Evolutionary conservation across 2,888 invertebrate genomes (phyloP).

Genomic region (Operophtera brumata): DNA sequence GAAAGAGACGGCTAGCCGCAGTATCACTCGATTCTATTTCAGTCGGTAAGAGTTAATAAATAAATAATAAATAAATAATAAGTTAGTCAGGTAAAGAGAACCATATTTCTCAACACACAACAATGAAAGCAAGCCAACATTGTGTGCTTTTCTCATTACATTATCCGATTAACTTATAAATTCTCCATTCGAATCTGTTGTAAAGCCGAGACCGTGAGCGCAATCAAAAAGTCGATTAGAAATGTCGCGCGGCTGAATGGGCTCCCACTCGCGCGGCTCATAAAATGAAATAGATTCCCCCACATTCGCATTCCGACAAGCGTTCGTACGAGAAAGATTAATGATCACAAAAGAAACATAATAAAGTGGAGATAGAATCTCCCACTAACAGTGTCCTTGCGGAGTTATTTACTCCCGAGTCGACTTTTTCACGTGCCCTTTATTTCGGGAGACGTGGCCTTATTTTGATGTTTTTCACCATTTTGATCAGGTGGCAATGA

Average conservation of each 20-base stretch:
- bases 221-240: slow-evolving; percentile 81
- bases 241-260: slow-evolving; percentile 78
- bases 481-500: too few species aligned
- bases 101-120: background rate
- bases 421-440: slow-evolving; percentile 76
- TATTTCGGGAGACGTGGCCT: slow-evolving; percentile 54
- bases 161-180: slow-evolving; percentile 39
- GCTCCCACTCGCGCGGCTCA: slow-evolving; percentile 76
- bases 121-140: slow-evolving; percentile 14
- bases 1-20: too few species aligned
- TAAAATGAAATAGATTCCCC: slow-evolving; percentile 81
- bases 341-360: slow-evolving; percentile 82
- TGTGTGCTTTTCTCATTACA: slow-evolving; percentile 11
- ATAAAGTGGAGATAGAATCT: slow-evolving; percentile 80
- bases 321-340: slow-evolving; percentile 81
- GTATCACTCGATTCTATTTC: too few species aligned
- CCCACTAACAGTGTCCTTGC: slow-evolving; percentile 80
- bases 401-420: slow-evolving; percentile 77
- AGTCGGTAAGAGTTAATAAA: too few species aligned
- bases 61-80: too few species aligned
- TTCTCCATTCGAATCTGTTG: slow-evolving; percentile 53
- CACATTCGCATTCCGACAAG: slow-evolving; percentile 81
- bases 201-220: slow-evolving; percentile 62
- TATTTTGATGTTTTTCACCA: background rate
- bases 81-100: too few species aligned